Evolutionary conservation across 2,888 invertebrate species (phyloP), one percentile per base, ranked within the genome.

Genomic region (Hedychridium roseum): DNA sequence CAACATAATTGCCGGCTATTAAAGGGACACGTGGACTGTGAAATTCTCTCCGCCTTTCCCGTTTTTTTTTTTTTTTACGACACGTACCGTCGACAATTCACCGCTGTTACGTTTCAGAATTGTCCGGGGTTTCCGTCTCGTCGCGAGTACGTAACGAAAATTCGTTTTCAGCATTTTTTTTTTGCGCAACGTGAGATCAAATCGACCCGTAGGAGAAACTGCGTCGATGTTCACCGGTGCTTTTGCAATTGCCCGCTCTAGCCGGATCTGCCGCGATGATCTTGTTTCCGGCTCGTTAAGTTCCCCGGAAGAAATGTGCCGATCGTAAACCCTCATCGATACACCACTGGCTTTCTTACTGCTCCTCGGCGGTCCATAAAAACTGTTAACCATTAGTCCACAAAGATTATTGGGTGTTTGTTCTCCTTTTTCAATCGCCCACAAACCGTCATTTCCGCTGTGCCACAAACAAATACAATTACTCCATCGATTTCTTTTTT

Each of bases 201-300:
- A 52, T 34, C 44, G 49, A 44, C 17, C 46, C 46, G 16, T 46
- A 14, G 27, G 44, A 16, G 42, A 60, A 60, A 60, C 57, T 40
- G 50, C 37, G 30, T 31, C 49, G 31, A 34, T 7, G 15, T 2
- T 35, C n/a, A n/a, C n/a, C n/a, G 23, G 35, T 7, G 32, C 15
- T 15, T 7, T 35, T 43, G 16, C 45, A 43, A 43, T 51, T 37
- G 11, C 15, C 15, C 31, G 12, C 32, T 32, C 15, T 15, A 3
- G 9, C 15, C 15, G 12, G 11, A 11, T 31, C 2, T 6, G 2
- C 14, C 14, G n/a, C 47, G 42, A 48, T 51, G 17, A 44, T 26
- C 49, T 17, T 15, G 40, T 62, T 64, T 62, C 57, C 55, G 52
- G 50, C 38, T 48, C 57, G 56, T 62, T 65, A 49, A 62, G 26